Conservation (phyloP, 2,797 vertebrate species). For the Coregonus sp. region DNA sequence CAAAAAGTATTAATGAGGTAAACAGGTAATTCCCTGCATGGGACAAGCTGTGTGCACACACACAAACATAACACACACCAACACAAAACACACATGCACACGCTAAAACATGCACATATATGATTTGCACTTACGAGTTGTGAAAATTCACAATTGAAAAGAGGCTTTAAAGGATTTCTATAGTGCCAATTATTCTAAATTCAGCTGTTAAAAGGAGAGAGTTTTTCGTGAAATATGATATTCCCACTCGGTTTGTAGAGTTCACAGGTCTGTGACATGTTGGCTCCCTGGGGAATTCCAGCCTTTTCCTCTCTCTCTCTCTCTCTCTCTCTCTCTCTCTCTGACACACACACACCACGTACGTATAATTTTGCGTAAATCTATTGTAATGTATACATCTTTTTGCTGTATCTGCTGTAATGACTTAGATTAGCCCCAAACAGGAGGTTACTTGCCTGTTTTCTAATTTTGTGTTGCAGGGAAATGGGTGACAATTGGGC, state of each 20-base stretch:
- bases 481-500: too few relatives aligned
- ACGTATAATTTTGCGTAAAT: not conserved
- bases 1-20: not conserved
- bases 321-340: conserved; percentile 24
- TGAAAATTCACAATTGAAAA: too few relatives aligned
- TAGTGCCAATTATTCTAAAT: not conserved
- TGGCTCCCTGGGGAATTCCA: not conserved
- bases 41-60: not conserved
- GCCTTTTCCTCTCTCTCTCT: not conserved
- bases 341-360: not conserved
- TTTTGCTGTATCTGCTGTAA: conserved; percentile 53
- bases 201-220: not conserved
- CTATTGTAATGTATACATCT: not conserved
- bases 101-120: too few relatives aligned
- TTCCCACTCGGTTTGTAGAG: not conserved
- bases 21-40: not conserved
- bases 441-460: not conserved
- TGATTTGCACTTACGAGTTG: not conserved
- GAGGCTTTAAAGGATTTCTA: too few relatives aligned
- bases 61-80: too few relatives aligned
- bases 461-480: not conserved
- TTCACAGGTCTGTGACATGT: not conserved
- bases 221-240: not conserved
- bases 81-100: too few relatives aligned
- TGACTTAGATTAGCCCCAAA: not conserved